Conservation (phyloP, 2,797 vertebrate genomes). For the Alfaro cultratus region DNA sequence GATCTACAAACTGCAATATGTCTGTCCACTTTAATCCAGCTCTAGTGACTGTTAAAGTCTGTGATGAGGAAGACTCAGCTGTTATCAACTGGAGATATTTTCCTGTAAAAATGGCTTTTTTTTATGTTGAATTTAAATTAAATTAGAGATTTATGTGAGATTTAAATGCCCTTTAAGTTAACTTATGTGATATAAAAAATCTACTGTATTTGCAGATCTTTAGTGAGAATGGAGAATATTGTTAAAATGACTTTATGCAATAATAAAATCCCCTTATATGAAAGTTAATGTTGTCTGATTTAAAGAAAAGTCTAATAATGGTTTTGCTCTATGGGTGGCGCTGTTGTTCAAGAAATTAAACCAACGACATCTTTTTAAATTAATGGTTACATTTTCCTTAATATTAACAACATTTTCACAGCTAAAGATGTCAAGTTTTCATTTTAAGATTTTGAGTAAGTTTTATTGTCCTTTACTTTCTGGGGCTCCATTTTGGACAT, state of each 20-base stretch:
- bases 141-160: not conserved
- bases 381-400: not conserved
- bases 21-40: constrained; percentile 8
- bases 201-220: not conserved
- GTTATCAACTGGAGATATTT: not conserved
- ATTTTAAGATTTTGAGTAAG: not conserved
- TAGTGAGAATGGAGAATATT: not conserved
- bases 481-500: too few relatives aligned
- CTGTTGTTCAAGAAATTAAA: constrained; percentile 22
- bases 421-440: constrained; percentile 10
- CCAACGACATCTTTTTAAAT: not conserved
- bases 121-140: constrained; percentile 1
- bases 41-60: not conserved
- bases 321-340: constrained; percentile 35
- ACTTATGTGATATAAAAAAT: not conserved
- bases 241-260: not conserved
- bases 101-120: not conserved
- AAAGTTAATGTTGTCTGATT: not conserved
- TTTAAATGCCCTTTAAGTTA: not conserved
- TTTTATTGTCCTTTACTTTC: not conserved
- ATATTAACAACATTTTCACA: not conserved
- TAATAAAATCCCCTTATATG: not conserved
- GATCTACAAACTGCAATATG: too few relatives aligned
- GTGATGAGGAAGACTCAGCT: not conserved
- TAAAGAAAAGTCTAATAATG: not conserved